Conservation (phyloP, 2,113 vertebrate species). For the Stegostoma tigrinum region DNA sequence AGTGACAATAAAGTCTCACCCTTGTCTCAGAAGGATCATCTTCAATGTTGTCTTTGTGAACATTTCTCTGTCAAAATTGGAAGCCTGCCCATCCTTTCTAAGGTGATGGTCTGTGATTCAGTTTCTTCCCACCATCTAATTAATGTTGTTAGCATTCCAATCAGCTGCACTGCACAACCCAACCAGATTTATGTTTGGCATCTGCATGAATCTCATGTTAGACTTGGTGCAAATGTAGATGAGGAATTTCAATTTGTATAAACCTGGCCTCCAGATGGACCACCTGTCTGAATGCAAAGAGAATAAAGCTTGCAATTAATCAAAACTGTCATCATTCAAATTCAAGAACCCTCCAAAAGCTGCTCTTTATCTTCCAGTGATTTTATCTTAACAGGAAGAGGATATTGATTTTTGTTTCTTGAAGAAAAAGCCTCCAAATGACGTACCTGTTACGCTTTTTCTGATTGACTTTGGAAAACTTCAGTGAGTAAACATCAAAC, state of each 20-base stretch:
- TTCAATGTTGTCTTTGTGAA: background rate
- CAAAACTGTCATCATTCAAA: background rate
- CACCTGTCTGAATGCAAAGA: background rate
- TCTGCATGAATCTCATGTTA: background rate
- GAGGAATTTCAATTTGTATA: background rate
- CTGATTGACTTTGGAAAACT: slow-evolving; percentile 56
- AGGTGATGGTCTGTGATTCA: background rate
- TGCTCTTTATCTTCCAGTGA: background rate
- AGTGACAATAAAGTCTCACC: background rate
- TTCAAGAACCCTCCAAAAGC: background rate
- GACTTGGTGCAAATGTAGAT: background rate
- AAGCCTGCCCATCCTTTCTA: background rate
- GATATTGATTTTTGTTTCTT: slow-evolving; percentile 69
- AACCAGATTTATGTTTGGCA: background rate
- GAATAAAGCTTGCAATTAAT: background rate
- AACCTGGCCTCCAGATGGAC: background rate
- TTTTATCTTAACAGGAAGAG: slow-evolving; percentile 59
- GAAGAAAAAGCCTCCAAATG: slow-evolving; percentile 53
- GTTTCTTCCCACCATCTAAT: background rate
- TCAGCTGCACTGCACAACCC: background rate
- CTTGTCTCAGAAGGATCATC: background rate
- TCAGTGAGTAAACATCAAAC: slow-evolving; percentile 54
- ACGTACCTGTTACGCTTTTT: slow-evolving; percentile 59
- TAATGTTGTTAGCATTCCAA: background rate
- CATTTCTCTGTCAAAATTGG: background rate